Evolutionary conservation across 2,797 vertebrate species (phyloP).

Genomic region (Iguana delicatissima): DNA sequence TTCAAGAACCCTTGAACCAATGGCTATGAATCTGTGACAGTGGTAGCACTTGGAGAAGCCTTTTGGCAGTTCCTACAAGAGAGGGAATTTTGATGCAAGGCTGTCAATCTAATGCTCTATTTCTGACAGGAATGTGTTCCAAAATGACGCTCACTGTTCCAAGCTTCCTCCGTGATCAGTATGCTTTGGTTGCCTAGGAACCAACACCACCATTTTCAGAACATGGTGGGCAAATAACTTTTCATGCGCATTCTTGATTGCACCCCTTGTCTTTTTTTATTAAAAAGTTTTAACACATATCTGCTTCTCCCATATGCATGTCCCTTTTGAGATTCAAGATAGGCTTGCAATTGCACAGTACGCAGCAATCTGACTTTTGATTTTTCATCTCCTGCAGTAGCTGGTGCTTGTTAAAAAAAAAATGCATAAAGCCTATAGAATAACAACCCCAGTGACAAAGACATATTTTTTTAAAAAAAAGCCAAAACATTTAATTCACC

Average conservation of each 20-base stretch:
- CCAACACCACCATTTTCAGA: background rate
- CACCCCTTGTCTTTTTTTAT: background rate
- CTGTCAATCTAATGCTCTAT: background rate
- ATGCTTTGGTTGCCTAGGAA: conserved; percentile 3
- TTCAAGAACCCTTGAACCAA: background rate
- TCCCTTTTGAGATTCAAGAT: background rate
- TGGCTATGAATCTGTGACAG: background rate
- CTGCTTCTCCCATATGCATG: background rate
- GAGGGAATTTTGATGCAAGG: background rate
- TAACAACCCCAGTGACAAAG: background rate
- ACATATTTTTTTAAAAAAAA: background rate
- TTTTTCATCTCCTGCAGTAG: conserved; percentile 1
- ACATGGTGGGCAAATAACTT: background rate
- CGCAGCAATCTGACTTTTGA: background rate
- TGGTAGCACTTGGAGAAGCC: background rate
- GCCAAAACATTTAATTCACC: background rate
- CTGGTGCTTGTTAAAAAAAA: background rate
- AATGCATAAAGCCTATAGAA: background rate
- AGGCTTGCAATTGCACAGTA: background rate
- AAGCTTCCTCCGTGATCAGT: background rate
- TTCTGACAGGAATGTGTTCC: background rate
- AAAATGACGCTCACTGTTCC: background rate
- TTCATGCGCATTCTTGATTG: conserved; percentile 12
- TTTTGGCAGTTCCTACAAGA: background rate
- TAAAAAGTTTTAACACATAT: conserved; percentile 23